These are phyloP conservation scores for Dysidea cf. avara DNA, from an alignment of 37 sponge, comb jelly and placozoan genomes.

Conservation along the genomic window DNA sequence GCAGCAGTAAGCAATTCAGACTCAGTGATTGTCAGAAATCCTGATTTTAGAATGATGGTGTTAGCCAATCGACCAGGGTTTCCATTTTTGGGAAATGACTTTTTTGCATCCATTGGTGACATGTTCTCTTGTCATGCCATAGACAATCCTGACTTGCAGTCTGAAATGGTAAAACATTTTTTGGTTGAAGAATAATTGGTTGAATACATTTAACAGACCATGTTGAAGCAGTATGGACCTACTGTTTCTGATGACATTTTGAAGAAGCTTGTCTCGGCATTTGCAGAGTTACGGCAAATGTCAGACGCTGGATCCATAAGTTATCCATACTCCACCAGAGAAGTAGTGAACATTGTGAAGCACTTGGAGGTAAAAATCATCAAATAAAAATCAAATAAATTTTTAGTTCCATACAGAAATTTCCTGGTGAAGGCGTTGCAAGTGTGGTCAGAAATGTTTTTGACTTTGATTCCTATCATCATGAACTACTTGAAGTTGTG, in stretches of 20 bases:
- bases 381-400: not conserved
- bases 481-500: constrained; percentile 60
- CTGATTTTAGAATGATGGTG: constrained; percentile 88
- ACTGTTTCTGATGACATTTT: constrained; percentile 61
- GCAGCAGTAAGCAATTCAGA: not conserved
- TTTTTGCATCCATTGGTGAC: constrained; percentile 82
- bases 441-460: constrained; percentile 81
- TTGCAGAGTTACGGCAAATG: constrained; percentile 82
- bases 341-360: constrained; percentile 83
- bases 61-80: constrained; percentile 95
- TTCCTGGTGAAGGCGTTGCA: constrained; percentile 73
- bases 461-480: constrained; percentile 83
- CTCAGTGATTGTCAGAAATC: constrained; percentile 59
- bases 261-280: constrained; percentile 71
- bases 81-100: constrained; percentile 96
- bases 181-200: not conserved
- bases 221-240: constrained; percentile 82
- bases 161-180: constrained; percentile 73
- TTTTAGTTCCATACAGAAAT: constrained; percentile 63
- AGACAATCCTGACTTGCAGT: constrained; percentile 85
- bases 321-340: constrained; percentile 95
- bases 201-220: not conserved
- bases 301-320: constrained; percentile 80
- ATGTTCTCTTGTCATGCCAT: constrained; percentile 91
- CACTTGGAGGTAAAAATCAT: constrained; percentile 68